A percentile compares a stretch with the other conserved stretches of the same genome.
phyloP scores from a whole-genome alignment of 2,888 invertebrate species.

The Hyalella azteca region DNA sequence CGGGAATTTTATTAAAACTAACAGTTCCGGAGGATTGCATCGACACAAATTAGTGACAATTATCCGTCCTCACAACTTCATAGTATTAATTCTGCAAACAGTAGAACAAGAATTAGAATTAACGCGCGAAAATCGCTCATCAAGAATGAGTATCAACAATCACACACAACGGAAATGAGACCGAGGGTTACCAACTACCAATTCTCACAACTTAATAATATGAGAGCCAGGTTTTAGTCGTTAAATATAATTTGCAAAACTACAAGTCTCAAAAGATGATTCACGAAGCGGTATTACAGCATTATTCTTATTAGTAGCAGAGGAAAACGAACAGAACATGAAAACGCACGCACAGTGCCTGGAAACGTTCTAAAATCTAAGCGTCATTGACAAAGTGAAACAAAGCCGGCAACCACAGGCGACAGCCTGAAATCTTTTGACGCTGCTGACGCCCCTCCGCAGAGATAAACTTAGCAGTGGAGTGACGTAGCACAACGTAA shows the following conservation, averaged over 20 bases:
- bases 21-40: constrained; percentile 22
- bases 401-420: background rate
- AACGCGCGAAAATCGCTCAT: background rate
- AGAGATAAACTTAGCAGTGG: background rate
- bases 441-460: background rate
- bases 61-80: background rate
- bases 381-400: background rate
- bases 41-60: constrained; percentile 7
- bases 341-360: background rate
- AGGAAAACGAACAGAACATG: background rate
- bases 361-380: background rate
- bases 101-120: background rate
- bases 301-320: too few relatives aligned
- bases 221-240: background rate
- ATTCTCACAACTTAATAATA: background rate
- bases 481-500: constrained; percentile 21
- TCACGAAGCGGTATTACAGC: constrained; percentile 9
- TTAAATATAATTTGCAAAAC: constrained; percentile 3
- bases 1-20: constrained; percentile 22
- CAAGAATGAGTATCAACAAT: background rate
- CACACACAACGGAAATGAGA: background rate
- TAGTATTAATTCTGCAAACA: too few relatives aligned
- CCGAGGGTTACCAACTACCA: background rate
- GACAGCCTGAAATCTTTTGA: background rate
- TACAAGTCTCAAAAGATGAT: background rate